Conservation (phyloP, 2,888 invertebrate genomes). For the Zaprionus bogoriensis region DNA sequence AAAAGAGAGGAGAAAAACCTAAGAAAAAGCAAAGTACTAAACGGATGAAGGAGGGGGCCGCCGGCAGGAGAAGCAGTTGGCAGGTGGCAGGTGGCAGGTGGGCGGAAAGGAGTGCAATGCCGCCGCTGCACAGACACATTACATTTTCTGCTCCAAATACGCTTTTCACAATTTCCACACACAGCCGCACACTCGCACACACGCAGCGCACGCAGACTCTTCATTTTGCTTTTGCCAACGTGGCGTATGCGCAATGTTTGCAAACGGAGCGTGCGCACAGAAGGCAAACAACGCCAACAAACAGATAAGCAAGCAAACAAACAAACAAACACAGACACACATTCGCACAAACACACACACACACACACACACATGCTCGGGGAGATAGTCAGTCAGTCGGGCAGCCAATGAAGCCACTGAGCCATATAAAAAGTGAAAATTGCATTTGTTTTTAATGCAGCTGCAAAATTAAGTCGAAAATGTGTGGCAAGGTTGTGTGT, state of each 20-base stretch:
- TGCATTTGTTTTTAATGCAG: conserved; percentile 71
- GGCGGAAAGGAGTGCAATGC: conserved; percentile 7
- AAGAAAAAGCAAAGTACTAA: neutral
- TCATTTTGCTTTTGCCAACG: conserved; percentile 63
- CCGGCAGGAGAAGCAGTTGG: neutral
- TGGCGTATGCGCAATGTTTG: conserved; percentile 75
- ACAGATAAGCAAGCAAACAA: conserved; percentile 36
- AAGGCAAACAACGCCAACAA: conserved; percentile 43
- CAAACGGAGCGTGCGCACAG: conserved; percentile 41
- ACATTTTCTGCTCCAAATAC: conserved; percentile 75
- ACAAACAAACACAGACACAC: conserved; percentile 31
- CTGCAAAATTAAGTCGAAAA: conserved; percentile 58
- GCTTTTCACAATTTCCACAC: conserved; percentile 73
- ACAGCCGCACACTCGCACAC: conserved; percentile 23
- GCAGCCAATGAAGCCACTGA: conserved; percentile 36
- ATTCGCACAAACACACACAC: conserved; percentile 20
- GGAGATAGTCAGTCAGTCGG: conserved; percentile 30
- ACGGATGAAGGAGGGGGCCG: neutral
- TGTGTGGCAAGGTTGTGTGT: conserved; percentile 44
- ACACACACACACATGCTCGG: conserved; percentile 21
- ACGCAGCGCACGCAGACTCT: conserved; percentile 47
- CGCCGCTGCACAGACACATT: conserved; percentile 53
- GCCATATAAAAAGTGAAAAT: conserved; percentile 71
- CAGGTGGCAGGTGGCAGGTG: neutral
- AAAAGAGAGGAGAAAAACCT: neutral